These are phyloP conservation scores for Pseudonaja textilis DNA, from an alignment of 2,113 vertebrate species.

Conservation along the genomic window DNA sequence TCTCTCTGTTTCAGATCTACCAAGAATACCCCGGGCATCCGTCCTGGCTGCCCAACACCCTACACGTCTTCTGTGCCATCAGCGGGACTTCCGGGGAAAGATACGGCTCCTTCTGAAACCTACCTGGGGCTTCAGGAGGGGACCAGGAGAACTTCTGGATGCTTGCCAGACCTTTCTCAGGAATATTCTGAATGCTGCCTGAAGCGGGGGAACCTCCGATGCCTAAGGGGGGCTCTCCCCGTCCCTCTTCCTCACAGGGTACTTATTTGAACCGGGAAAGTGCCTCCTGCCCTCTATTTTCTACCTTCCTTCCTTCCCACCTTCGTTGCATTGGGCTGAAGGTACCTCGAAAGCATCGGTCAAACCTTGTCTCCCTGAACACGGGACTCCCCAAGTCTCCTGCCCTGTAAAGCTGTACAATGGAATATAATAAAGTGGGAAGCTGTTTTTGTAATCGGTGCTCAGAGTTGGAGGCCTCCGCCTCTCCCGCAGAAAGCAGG, in stretches of 20 bases:
- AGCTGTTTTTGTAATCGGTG: conserved; percentile 65
- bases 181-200: conserved; percentile 63
- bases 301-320: conserved; percentile 21
- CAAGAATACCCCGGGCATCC: conserved; percentile 88
- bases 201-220: conserved; percentile 37
- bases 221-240: conserved; percentile 13
- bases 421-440: conserved; percentile 74
- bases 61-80: conserved; percentile 94
- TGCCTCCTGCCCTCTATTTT: conserved; percentile 73
- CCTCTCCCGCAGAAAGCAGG: not conserved
- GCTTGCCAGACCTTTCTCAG: conserved; percentile 68
- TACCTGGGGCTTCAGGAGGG: conserved; percentile 58
- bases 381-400: not conserved
- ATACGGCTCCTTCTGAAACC: conserved; percentile 70
- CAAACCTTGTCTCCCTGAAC: conserved; percentile 25
- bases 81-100: conserved; percentile 84
- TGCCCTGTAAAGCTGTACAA: conserved; percentile 72
- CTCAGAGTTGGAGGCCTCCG: not conserved
- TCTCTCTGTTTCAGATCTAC: conserved; percentile 77
- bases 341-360: conserved; percentile 20
- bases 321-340: conserved; percentile 34
- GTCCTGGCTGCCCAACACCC: conserved; percentile 84
- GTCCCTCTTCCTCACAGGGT: conserved; percentile 51
- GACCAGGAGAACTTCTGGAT: conserved; percentile 8
- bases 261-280: conserved; percentile 69